Evolutionary conservation across 2,888 invertebrate species (phyloP).

Genomic region (Diarsia mendica): DNA sequence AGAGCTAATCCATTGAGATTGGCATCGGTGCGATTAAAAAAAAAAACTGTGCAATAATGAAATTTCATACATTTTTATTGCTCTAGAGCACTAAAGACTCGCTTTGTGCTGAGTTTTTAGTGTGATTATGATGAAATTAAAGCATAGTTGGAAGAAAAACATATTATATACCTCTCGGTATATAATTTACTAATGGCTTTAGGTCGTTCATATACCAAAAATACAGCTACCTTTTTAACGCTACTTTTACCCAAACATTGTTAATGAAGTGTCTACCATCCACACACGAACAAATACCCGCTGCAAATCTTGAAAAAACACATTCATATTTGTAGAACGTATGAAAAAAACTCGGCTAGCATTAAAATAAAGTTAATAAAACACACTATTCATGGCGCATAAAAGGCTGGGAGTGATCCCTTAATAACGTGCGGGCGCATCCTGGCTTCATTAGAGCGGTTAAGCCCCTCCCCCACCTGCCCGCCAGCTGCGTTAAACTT

Average conservation of each 20-base stretch:
- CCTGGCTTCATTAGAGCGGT: conserved; percentile 78
- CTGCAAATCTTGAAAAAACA: conserved; percentile 29
- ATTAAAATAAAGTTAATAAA: conserved; percentile 80
- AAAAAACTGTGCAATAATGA: too few species aligned
- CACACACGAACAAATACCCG: conserved; percentile 36
- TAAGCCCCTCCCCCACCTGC: conserved; percentile 68
- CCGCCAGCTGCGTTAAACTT: conserved; percentile 67
- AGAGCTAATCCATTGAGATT: too few species aligned
- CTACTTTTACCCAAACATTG: conserved; percentile 3
- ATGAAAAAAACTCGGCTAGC: conserved; percentile 58
- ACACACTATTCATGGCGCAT: conserved; percentile 75
- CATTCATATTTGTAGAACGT: conserved; percentile 50
- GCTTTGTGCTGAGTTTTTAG: too few species aligned
- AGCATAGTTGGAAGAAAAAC: too few species aligned
- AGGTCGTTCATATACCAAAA: not conserved
- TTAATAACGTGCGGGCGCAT: conserved; percentile 80
- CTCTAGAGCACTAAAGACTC: too few species aligned
- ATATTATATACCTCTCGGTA: not conserved
- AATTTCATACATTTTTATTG: too few species aligned
- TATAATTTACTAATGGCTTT: not conserved
- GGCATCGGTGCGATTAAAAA: too few species aligned
- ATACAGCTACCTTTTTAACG: not conserved
- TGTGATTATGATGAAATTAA: too few species aligned
- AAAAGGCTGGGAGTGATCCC: conserved; percentile 78
- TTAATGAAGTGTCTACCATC: conserved; percentile 18